These are phyloP conservation scores for Acrossocheilus fasciatus DNA, from an alignment of 2,797 vertebrate genomes.

Conservation along the genomic window DNA sequence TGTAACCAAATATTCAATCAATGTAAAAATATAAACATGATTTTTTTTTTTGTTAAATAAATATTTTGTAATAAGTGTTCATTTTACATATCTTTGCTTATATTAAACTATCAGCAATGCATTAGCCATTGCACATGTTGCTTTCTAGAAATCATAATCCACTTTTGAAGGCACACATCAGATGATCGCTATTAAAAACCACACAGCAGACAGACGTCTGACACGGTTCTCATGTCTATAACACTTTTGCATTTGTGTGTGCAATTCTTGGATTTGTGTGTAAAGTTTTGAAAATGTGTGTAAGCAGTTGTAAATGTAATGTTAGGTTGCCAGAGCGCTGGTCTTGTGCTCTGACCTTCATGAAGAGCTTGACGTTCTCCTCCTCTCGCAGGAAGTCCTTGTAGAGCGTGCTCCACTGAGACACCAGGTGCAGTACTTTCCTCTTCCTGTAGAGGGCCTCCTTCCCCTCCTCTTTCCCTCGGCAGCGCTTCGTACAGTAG, in stretches of 20 bases:
- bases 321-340: no score
- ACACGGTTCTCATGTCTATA: not conserved
- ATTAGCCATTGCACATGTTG: not conserved
- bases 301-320: not conserved
- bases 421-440: slow-evolving; percentile 94
- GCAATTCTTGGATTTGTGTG: no score
- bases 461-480: slow-evolving; percentile 90
- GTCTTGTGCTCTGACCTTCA: slow-evolving; percentile 83
- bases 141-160: not conserved
- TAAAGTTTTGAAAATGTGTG: no score
- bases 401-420: slow-evolving; percentile 95
- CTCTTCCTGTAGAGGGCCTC: slow-evolving; percentile 93
- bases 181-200: not conserved
- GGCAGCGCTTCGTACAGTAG: slow-evolving; percentile 91
- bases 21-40: not conserved
- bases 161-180: not conserved
- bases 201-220: not conserved
- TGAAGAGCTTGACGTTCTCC: slow-evolving; percentile 93
- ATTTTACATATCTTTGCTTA: not conserved
- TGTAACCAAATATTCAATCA: no score
- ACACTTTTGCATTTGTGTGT: not conserved
- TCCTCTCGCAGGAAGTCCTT: slow-evolving; percentile 95
- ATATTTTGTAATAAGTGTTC: not conserved
- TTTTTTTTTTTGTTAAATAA: not conserved
- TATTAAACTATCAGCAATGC: not conserved